Percentiles rank a stretch among this genome's conserved stretches.
phyloP scores from a whole-genome alignment of 1,140 invertebrate species.

The Drosophila azteca region DNA sequence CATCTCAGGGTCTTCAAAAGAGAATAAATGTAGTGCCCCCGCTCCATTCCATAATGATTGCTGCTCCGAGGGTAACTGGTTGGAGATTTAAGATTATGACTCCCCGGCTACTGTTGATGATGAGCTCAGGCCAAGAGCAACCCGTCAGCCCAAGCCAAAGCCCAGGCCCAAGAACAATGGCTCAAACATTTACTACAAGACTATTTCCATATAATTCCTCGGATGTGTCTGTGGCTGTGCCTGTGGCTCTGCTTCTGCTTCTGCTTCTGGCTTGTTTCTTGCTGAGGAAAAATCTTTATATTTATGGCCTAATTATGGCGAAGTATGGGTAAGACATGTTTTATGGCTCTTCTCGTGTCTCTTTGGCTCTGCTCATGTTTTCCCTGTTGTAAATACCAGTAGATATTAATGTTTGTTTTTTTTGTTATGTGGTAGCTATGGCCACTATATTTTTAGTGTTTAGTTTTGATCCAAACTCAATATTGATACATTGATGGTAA shows the following conservation, averaged over 20 bases:
- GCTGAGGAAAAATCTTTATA: constrained; percentile 51
- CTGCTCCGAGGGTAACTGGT: constrained; percentile 42
- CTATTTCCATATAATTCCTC: constrained; percentile 56
- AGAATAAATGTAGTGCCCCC: constrained; percentile 4
- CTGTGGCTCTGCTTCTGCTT: background rate
- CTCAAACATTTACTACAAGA: constrained; percentile 32
- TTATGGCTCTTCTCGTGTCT: constrained; percentile 50
- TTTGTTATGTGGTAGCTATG: constrained; percentile 8
- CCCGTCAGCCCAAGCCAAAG: constrained; percentile 21
- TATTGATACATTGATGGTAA: constrained; percentile 58
- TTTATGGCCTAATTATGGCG: constrained; percentile 68
- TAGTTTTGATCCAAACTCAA: constrained; percentile 14
- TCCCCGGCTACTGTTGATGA: constrained; percentile 35
- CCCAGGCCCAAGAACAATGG: constrained; percentile 39
- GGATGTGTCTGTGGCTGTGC: background rate
- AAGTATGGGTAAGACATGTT: constrained; percentile 67
- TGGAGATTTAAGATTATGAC: constrained; percentile 41
- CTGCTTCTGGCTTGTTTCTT: constrained; percentile 25
- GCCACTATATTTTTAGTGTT: constrained; percentile 5
- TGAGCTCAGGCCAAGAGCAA: constrained; percentile 53
- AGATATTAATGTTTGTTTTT: constrained; percentile 24
- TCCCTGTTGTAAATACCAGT: constrained; percentile 41
- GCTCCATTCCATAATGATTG: constrained; percentile 25
- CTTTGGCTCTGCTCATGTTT: constrained; percentile 52
- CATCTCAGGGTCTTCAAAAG: constrained; percentile 27